Evolutionary conservation across 2,113 vertebrate species (phyloP).

Genomic region (rat (Rattus norvegicus)): DNA sequence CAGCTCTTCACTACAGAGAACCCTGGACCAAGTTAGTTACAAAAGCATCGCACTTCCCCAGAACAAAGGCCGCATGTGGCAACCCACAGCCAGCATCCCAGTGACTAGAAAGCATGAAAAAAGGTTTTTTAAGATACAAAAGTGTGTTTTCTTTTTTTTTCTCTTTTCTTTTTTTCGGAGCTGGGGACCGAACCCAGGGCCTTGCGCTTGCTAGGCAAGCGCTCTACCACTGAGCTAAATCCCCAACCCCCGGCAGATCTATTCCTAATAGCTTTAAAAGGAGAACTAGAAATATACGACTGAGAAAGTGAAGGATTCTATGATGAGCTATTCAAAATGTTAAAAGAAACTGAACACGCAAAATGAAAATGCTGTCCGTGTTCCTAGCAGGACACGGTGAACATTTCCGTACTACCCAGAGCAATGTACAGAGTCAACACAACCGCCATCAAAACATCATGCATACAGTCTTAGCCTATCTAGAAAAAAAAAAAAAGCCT

Average conservation of each 20-base stretch:
- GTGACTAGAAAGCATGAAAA: too few species aligned
- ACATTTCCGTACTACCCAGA: background rate
- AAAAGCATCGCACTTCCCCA: background rate
- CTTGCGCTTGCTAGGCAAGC: too few species aligned
- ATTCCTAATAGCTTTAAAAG: background rate
- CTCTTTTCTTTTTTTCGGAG: too few species aligned
- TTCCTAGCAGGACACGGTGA: background rate
- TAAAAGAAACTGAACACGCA: background rate
- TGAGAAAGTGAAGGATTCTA: background rate
- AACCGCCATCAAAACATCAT: background rate
- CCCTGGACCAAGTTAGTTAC: background rate
- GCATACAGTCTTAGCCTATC: background rate
- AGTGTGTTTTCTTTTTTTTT: background rate
- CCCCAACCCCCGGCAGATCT: too few species aligned
- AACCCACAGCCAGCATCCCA: background rate
- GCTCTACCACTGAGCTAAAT: too few species aligned
- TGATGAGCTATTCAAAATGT: background rate
- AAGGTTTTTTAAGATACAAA: background rate
- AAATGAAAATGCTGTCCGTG: background rate
- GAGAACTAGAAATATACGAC: background rate
- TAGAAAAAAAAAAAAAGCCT: too few species aligned
- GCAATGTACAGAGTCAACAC: background rate
- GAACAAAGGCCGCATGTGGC: background rate
- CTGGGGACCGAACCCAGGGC: too few species aligned
- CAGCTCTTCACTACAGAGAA: background rate